Evolutionary conservation across 64 coral and sea anemone genomes (phyloP).

Genomic region (Trachythela sp.): DNA sequence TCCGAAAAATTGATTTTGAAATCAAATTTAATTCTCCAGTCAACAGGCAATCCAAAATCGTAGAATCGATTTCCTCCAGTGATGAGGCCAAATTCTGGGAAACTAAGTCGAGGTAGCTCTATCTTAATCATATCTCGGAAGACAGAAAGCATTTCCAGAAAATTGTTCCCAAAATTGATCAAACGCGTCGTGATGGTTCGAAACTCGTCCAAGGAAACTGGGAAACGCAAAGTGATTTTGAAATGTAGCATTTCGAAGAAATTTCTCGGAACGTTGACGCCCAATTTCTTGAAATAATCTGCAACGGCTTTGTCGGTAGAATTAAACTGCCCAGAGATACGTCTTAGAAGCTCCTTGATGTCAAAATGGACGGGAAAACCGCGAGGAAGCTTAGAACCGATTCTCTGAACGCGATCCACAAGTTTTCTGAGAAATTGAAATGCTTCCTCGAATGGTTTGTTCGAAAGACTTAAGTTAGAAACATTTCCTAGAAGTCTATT

Average conservation of each 20-base stretch:
- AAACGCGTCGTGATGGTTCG: conserved; percentile 43
- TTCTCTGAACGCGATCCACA: conserved; percentile 37
- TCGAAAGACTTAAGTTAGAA: background rate
- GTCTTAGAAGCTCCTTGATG: conserved; percentile 60
- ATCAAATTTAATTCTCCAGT: conserved; percentile 71
- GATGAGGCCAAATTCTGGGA: conserved; percentile 29
- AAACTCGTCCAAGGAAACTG: conserved; percentile 63
- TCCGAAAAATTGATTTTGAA: conserved; percentile 63
- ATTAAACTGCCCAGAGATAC: background rate
- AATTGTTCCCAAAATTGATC: conserved; percentile 62
- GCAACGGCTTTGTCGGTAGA: background rate
- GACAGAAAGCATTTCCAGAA: conserved; percentile 61
- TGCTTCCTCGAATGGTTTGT: conserved; percentile 13
- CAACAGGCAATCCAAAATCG: conserved; percentile 74
- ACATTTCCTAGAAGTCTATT: background rate
- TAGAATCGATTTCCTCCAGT: background rate
- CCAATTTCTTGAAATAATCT: conserved; percentile 70
- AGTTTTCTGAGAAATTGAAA: conserved; percentile 60
- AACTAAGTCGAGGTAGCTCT: conserved; percentile 41
- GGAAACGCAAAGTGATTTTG: conserved; percentile 55
- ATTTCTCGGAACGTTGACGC: conserved; percentile 50
- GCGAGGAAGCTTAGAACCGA: conserved; percentile 60
- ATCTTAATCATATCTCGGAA: conserved; percentile 54
- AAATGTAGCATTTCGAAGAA: conserved; percentile 75
- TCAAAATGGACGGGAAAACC: conserved; percentile 52